A percentile compares a stretch with the other conserved stretches of the same genome.
phyloP scores from a whole-genome alignment of 2,797 vertebrate species.

The Pseudocheirus occidentalis region DNA sequence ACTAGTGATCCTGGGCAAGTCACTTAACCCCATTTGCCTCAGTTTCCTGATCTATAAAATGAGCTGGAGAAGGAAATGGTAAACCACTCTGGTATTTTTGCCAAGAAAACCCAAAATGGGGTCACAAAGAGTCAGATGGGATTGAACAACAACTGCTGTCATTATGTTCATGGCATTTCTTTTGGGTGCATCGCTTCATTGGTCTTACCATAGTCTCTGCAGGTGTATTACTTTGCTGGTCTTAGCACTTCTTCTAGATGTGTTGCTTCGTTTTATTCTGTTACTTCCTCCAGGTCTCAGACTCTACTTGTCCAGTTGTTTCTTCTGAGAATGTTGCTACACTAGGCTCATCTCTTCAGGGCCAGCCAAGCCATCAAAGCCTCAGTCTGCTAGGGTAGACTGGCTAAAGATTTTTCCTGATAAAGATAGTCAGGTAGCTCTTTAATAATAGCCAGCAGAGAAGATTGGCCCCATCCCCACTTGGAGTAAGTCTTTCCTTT shows the following conservation, averaged over 20 bases:
- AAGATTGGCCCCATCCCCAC: neutral
- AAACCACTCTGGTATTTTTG: neutral
- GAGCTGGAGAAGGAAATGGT: neutral
- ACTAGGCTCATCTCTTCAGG: neutral
- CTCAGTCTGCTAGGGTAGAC: neutral
- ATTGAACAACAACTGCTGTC: neutral
- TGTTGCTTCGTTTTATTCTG: neutral
- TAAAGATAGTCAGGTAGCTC: neutral
- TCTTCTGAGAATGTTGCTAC: neutral
- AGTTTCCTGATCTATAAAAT: neutral
- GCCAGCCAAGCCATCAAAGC: neutral
- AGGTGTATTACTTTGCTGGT: neutral
- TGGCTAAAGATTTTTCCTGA: neutral
- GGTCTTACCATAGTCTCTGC: neutral
- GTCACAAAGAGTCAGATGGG: neutral
- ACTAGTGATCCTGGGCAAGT: neutral
- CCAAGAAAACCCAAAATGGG: neutral
- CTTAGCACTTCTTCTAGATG: neutral
- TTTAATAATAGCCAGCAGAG: neutral
- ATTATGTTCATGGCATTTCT: neutral
- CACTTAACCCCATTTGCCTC: neutral
- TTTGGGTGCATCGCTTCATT: neutral
- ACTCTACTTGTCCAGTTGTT: neutral
- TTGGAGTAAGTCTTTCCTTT: neutral
- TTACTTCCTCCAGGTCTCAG: neutral